Conservation (phyloP, 2,888 invertebrate species). For the Leptinotarsa juncta region DNA sequence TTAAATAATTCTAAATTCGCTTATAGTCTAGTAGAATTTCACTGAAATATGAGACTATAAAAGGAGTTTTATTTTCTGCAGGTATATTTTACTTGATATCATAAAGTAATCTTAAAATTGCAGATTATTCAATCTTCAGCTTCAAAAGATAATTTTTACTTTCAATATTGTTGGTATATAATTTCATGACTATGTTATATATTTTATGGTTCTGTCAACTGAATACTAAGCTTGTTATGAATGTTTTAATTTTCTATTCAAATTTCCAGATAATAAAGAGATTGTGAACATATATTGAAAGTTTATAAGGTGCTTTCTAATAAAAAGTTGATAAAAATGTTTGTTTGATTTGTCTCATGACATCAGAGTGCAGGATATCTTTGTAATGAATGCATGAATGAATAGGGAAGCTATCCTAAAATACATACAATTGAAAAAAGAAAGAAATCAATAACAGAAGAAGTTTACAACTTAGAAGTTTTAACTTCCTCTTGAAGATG, state of each 20-base stretch:
- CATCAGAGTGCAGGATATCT: too few relatives aligned
- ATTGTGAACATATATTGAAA: constrained; percentile 6
- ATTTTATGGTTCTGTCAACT: constrained; percentile 11
- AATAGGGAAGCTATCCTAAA: too few relatives aligned
- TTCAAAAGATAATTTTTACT: neutral
- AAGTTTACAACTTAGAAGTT: too few relatives aligned
- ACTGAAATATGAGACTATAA: too few relatives aligned
- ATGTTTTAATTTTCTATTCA: constrained; percentile 29
- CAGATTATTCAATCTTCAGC: neutral
- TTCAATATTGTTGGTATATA: neutral
- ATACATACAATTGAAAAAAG: too few relatives aligned
- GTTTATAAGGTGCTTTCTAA: constrained; percentile 32
- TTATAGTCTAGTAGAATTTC: too few relatives aligned
- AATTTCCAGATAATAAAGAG: constrained; percentile 1
- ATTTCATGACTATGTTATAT: constrained; percentile 12
- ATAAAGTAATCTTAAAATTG: neutral
- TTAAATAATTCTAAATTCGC: too few relatives aligned
- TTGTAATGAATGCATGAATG: too few relatives aligned
- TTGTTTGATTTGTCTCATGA: neutral
- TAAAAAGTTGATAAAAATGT: constrained; percentile 16
- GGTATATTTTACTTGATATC: neutral
- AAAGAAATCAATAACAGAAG: too few relatives aligned
- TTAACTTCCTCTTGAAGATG: too few relatives aligned
- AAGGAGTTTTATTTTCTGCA: neutral
- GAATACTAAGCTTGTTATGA: constrained; percentile 23